A percentile compares a stretch with the other conserved stretches of the same genome.
These are phyloP conservation scores for Parascotia fuliginaria DNA, from an alignment of 2,888 invertebrate genomes.

Conservation along the genomic window DNA sequence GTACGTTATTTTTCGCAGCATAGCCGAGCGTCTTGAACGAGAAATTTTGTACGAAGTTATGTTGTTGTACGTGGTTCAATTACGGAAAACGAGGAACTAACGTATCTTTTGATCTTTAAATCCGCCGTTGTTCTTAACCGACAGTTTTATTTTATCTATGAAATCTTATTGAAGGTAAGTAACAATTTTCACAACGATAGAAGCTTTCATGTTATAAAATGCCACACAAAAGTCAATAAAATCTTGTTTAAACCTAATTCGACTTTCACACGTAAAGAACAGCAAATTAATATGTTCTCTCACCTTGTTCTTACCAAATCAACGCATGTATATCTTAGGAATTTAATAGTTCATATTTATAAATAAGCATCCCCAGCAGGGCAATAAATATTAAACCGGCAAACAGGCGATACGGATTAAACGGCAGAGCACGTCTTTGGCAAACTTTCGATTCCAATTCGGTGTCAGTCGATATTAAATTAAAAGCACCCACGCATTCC, in stretches of 20 bases:
- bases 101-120: constrained; percentile 41
- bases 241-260: background rate
- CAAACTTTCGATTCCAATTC: constrained; percentile 84
- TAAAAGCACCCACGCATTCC: constrained; percentile 85
- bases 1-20: constrained; percentile 73
- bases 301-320: constrained; percentile 23
- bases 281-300: background rate
- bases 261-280: background rate
- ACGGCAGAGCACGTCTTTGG: constrained; percentile 75
- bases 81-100: constrained; percentile 53
- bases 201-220: background rate
- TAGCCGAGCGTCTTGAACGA: constrained; percentile 53
- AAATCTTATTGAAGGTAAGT: constrained; percentile 19
- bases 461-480: constrained; percentile 85
- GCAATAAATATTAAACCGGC: constrained; percentile 71
- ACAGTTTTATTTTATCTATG: constrained; percentile 36
- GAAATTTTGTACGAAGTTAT: constrained; percentile 66
- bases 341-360: constrained; percentile 60
- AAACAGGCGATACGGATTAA: constrained; percentile 67
- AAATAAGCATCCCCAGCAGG: constrained; percentile 50
- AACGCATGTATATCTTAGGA: constrained; percentile 39
- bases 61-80: constrained; percentile 66
- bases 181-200: background rate
- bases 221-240: background rate
- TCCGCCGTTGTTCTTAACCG: constrained; percentile 24